These are phyloP conservation scores for sheep (Ovis aries) DNA, from an alignment of 2,113 vertebrate genomes.

Conservation along the genomic window DNA sequence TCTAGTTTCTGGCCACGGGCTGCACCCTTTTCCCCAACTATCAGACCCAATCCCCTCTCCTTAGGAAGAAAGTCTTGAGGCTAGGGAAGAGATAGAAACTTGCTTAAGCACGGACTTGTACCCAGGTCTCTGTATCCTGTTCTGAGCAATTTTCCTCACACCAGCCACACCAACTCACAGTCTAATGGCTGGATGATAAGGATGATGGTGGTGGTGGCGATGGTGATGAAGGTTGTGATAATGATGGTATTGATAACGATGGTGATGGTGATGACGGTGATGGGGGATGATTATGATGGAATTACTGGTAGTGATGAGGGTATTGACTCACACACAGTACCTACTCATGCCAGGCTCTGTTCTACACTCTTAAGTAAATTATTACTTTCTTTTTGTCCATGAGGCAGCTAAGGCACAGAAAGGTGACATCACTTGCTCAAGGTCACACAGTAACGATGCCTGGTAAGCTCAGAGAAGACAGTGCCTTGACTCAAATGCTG, in stretches of 20 bases:
- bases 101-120: background rate
- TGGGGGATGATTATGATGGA: background rate
- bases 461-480: background rate
- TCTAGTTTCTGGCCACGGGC: background rate
- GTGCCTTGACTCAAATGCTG: background rate
- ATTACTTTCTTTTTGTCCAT: background rate
- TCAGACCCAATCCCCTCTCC: background rate
- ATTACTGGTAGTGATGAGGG: background rate
- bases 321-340: background rate
- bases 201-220: background rate
- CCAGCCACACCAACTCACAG: background rate
- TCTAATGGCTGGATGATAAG: background rate
- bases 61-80: background rate
- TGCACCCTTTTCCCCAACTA: background rate
- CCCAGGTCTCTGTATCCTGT: background rate
- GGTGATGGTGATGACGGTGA: too few relatives aligned
- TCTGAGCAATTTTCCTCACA: background rate
- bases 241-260: fast-evolving
- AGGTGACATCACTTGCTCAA: background rate
- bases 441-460: background rate
- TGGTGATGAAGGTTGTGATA: too few relatives aligned
- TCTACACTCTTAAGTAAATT: background rate
- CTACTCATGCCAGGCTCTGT: background rate
- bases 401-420: background rate
- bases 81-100: background rate